These are phyloP conservation scores for Drosophila pseudoobscura DNA, from an alignment of 1,140 invertebrate species.

Conservation along the genomic window DNA sequence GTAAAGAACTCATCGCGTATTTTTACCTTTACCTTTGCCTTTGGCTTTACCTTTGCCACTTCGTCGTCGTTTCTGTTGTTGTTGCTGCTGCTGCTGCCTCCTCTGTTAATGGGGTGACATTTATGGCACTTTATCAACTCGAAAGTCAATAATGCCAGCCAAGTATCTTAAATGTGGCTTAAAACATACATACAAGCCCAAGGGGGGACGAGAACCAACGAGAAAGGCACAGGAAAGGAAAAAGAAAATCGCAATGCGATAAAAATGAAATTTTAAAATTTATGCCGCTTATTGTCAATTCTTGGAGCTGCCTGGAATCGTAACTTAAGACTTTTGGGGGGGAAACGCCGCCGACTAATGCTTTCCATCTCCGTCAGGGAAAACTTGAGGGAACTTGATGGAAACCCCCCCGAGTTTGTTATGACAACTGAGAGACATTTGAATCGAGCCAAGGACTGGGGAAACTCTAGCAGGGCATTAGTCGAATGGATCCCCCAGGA, in stretches of 20 bases:
- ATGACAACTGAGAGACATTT: constrained; percentile 79
- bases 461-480: constrained; percentile 71
- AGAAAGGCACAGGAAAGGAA: constrained; percentile 1
- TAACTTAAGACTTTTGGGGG: constrained; percentile 56
- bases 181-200: constrained; percentile 39
- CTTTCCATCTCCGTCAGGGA: constrained; percentile 13
- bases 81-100: background rate
- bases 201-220: background rate
- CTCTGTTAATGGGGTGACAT: constrained; percentile 81
- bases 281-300: constrained; percentile 80
- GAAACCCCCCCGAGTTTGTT: constrained; percentile 59
- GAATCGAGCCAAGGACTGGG: constrained; percentile 50
- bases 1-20: constrained; percentile 25
- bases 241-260: constrained; percentile 76
- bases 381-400: constrained; percentile 9
- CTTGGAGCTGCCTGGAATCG: constrained; percentile 22
- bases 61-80: background rate
- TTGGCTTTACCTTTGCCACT: constrained; percentile 39
- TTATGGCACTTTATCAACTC: constrained; percentile 83
- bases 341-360: constrained; percentile 46
- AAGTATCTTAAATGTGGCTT: constrained; percentile 76
- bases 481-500: constrained; percentile 76
- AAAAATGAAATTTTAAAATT: constrained; percentile 82
- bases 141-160: constrained; percentile 77
- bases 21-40: constrained; percentile 51